phyloP scores from a whole-genome alignment of 2,113 vertebrate genomes.

The Anhinga anhinga region DNA sequence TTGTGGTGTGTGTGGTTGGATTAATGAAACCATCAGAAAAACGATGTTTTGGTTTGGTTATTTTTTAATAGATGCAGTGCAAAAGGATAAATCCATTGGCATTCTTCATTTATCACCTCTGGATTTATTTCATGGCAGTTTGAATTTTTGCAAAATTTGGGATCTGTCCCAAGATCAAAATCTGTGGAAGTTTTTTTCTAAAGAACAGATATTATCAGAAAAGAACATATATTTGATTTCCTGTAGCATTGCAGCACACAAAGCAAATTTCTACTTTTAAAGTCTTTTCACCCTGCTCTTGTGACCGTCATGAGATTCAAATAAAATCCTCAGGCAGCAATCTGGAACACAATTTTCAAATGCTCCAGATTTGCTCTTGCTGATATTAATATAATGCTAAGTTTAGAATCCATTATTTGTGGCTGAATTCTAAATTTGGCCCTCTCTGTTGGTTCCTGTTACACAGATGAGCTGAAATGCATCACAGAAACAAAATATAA shows the following conservation, averaged over 20 bases:
- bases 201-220: background rate
- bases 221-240: constrained; percentile 1
- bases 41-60: background rate
- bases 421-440: constrained; percentile 51
- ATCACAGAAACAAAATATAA: constrained; percentile 47
- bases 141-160: background rate
- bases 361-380: constrained; percentile 52
- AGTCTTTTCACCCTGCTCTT: constrained; percentile 40
- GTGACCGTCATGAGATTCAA: constrained; percentile 47
- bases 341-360: constrained; percentile 50
- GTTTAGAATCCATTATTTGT: constrained; percentile 62
- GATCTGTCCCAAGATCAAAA: too few species aligned
- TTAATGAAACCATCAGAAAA: background rate
- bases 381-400: constrained; percentile 62
- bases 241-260: background rate
- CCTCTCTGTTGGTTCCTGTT: constrained; percentile 40
- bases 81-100: background rate
- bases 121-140: background rate
- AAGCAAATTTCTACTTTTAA: constrained; percentile 34
- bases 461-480: constrained; percentile 44
- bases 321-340: constrained; percentile 52
- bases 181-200: background rate
- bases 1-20: background rate
- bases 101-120: background rate
- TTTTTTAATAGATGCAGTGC: background rate